Evolutionary conservation across 2,797 vertebrate species (phyloP).

Genomic region (Lutjanus campechanus): DNA sequence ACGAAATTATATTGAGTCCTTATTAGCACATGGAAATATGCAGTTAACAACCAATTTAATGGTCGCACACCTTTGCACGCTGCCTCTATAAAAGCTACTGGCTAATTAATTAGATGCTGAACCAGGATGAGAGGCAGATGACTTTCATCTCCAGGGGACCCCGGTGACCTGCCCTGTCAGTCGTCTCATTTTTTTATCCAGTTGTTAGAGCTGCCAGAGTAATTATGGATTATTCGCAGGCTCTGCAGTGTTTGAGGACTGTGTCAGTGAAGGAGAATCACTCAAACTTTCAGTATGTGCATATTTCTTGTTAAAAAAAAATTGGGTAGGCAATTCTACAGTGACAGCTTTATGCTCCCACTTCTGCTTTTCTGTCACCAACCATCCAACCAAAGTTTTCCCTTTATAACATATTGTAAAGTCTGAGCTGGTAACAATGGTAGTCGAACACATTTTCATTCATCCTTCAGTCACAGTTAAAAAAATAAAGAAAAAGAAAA

Average conservation of each 20-base stretch:
- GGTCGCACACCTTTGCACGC: neutral
- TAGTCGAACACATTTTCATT: no score
- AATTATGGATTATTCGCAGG: slow-evolving; percentile 26
- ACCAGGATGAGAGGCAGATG: slow-evolving; percentile 30
- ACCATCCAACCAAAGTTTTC: neutral
- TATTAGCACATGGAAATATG: slow-evolving; percentile 1
- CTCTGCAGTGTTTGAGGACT: neutral
- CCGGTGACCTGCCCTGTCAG: slow-evolving; percentile 39
- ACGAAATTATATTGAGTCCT: slow-evolving; percentile 7
- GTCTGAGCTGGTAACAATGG: neutral
- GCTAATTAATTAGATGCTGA: slow-evolving; percentile 71
- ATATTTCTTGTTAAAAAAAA: neutral
- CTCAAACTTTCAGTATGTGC: neutral
- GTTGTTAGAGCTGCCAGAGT: slow-evolving; percentile 30
- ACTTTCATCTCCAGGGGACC: slow-evolving; percentile 34
- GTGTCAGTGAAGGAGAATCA: slow-evolving; percentile 5
- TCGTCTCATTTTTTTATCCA: slow-evolving; percentile 26
- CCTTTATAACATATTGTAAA: neutral
- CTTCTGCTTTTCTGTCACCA: neutral
- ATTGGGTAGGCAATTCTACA: neutral
- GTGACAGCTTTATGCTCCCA: no score
- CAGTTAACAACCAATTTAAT: slow-evolving; percentile 21
- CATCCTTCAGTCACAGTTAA: no score
- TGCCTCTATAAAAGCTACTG: slow-evolving; percentile 10
- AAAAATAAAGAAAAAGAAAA: no score